Evolutionary conservation across 2,797 vertebrate species (phyloP).

Genomic region (Neosilurus mollespiculum): DNA sequence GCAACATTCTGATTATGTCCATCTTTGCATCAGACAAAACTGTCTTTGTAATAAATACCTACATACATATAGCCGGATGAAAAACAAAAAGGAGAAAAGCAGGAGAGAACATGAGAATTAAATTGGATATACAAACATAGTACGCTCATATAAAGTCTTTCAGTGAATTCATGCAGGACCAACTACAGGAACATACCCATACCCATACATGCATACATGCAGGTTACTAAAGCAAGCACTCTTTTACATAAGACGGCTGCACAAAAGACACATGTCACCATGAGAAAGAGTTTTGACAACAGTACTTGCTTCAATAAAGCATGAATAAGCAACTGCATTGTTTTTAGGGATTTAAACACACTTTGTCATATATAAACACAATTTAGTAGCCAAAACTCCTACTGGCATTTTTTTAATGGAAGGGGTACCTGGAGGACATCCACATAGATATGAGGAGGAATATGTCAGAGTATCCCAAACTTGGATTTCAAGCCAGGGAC

Average conservation of each 20-base stretch:
- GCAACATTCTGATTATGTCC: conserved; percentile 67
- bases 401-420: background rate
- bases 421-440: background rate
- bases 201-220: conserved; percentile 31
- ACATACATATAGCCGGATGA: conserved; percentile 8
- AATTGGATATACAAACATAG: background rate
- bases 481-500: background rate
- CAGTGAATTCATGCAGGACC: background rate
- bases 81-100: background rate
- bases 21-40: conserved; percentile 64
- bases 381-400: background rate
- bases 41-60: conserved; percentile 86
- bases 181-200: conserved; percentile 7
- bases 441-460: background rate
- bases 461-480: background rate
- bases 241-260: background rate
- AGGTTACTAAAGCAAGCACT: background rate
- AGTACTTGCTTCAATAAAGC: too few relatives aligned
- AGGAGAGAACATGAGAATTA: background rate
- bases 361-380: background rate
- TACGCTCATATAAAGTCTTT: background rate
- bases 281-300: too few relatives aligned
- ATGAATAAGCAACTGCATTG: background rate
- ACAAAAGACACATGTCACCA: too few relatives aligned
- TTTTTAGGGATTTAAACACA: background rate